Evolutionary conservation across 2,888 invertebrate genomes (phyloP).

Genomic region (Stegana nigrithorax): DNA sequence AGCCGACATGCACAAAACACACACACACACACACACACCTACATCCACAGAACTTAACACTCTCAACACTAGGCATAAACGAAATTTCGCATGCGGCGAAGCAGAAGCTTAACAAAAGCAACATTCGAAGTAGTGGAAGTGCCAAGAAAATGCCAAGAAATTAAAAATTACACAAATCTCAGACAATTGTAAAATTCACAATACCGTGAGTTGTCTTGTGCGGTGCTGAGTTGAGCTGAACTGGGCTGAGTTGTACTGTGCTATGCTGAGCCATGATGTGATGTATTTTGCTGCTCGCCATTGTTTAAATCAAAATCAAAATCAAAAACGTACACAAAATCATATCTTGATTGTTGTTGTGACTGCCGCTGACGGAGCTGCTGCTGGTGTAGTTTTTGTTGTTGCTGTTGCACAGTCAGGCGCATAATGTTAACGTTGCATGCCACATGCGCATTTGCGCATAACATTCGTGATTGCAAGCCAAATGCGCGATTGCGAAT

Average conservation of each 20-base stretch:
- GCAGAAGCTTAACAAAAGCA: neutral
- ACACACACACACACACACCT: no score
- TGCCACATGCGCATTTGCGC: slow-evolving; percentile 9
- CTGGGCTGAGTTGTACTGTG: neutral
- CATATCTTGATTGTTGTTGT: slow-evolving; percentile 9
- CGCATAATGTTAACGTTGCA: slow-evolving; percentile 6
- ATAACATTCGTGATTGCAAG: neutral
- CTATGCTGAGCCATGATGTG: neutral
- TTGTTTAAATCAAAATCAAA: neutral
- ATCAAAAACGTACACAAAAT: neutral
- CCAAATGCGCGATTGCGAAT: no score
- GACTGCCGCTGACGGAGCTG: neutral
- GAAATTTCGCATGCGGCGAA: slow-evolving; percentile 3
- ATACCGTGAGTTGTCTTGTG: neutral
- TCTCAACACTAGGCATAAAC: neutral
- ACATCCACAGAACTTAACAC: no score
- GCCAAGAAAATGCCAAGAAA: slow-evolving; percentile 6
- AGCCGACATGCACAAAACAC: no score
- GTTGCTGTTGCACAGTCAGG: neutral
- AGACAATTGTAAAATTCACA: slow-evolving; percentile 4
- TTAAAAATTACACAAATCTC: slow-evolving; percentile 11
- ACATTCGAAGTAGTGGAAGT: no score
- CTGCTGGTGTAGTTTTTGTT: neutral
- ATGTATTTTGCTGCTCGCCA: neutral
- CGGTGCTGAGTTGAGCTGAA: neutral